Evolutionary conservation across 1,140 invertebrate species (phyloP).

Genomic region (Drosophila orosa): DNA sequence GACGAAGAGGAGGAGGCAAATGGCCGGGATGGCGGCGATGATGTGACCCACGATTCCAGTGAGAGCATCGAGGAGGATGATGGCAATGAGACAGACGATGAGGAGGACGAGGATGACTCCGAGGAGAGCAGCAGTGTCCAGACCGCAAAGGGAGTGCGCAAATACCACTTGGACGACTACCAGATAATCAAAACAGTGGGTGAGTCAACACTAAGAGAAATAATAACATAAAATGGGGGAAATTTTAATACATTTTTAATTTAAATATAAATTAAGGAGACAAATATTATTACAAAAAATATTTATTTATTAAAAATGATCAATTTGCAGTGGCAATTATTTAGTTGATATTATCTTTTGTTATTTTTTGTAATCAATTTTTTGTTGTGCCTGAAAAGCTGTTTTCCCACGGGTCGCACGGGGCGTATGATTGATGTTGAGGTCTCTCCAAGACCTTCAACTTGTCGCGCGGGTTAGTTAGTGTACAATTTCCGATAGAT

Average conservation of each 20-base stretch:
- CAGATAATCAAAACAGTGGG: slow-evolving; percentile 93
- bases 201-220: slow-evolving; percentile 84
- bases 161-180: slow-evolving; percentile 90
- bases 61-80: slow-evolving; percentile 76
- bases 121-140: slow-evolving; percentile 85
- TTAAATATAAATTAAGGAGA: neutral
- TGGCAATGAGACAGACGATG: slow-evolving; percentile 78
- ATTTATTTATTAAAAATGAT: too few species aligned
- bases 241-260: neutral
- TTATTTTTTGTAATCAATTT: neutral
- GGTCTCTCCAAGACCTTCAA: slow-evolving; percentile 46
- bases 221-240: neutral
- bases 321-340: neutral
- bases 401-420: slow-evolving; percentile 23
- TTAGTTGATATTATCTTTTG: too few species aligned
- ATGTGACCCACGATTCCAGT: slow-evolving; percentile 66
- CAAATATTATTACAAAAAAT: neutral
- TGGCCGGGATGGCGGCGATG: slow-evolving; percentile 58
- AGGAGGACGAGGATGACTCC: slow-evolving; percentile 73
- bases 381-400: neutral
- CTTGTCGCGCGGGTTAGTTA: slow-evolving; percentile 30
- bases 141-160: slow-evolving; percentile 87
- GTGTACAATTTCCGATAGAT: slow-evolving; percentile 28
- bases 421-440: slow-evolving; percentile 51
- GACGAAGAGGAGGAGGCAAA: slow-evolving; percentile 56